These are phyloP conservation scores for Montipora foliosa DNA, from an alignment of 64 coral and sea anemone species.

Conservation along the genomic window DNA sequence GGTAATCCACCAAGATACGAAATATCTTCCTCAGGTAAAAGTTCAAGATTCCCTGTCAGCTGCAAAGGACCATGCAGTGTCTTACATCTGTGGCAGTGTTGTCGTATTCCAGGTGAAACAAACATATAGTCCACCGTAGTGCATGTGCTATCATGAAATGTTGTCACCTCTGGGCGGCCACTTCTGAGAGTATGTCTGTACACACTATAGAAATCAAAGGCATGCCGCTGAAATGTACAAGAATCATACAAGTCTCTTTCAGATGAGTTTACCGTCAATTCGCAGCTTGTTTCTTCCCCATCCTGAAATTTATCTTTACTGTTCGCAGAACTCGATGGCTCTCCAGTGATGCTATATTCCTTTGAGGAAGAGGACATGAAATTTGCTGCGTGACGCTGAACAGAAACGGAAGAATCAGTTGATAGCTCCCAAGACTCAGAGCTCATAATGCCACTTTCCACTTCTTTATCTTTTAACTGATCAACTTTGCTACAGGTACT, in stretches of 20 bases:
- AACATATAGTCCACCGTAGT: constrained; percentile 91
- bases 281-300: not conserved
- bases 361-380: not conserved
- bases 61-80: constrained; percentile 49
- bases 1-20: constrained; percentile 61
- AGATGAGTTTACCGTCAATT: not conserved
- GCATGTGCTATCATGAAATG: constrained; percentile 69
- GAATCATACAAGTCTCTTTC: not conserved
- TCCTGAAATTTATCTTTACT: not conserved
- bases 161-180: constrained; percentile 62
- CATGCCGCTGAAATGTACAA: constrained; percentile 56
- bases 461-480: too few relatives aligned
- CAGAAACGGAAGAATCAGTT: not conserved
- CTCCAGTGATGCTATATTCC: not conserved
- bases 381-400: not conserved
- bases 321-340: not conserved
- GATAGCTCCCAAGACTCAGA: not conserved
- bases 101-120: constrained; percentile 39
- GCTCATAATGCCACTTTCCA: not conserved
- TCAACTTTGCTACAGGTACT: not conserved
- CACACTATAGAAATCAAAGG: constrained; percentile 76
- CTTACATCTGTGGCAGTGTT: not conserved
- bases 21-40: constrained; percentile 58
- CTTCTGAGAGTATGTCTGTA: constrained; percentile 63
- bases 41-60: constrained; percentile 47